Conservation (phyloP, 1,140 invertebrate species). For the Pseudachorutes palmiensis region DNA sequence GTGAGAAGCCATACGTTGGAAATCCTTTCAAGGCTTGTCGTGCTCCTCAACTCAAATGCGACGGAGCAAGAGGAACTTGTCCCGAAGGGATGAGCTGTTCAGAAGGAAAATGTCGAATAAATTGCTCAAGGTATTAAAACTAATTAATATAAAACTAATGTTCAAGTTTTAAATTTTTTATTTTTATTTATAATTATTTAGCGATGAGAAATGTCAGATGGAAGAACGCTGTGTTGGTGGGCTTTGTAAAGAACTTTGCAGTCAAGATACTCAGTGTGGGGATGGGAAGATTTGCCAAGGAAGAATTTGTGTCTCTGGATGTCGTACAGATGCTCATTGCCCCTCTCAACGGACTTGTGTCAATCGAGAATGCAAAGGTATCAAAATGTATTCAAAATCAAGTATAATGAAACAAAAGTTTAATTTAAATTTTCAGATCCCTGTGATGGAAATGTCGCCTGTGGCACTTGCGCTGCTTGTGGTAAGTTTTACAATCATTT, state of each 20-base stretch:
- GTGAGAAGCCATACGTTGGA: constrained; percentile 75
- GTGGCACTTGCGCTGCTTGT: background rate
- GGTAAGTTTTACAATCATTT: background rate
- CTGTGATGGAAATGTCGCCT: background rate
- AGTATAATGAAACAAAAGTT: too few species aligned
- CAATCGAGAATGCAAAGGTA: constrained; percentile 53
- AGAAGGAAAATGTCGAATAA: constrained; percentile 70
- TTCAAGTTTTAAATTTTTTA: too few species aligned
- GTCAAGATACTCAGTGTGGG: background rate
- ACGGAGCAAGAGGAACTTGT: constrained; percentile 47
- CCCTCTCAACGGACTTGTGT: constrained; percentile 50
- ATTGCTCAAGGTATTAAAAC: constrained; percentile 60
- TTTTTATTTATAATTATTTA: too few species aligned
- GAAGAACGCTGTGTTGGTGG: background rate
- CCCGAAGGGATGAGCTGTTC: constrained; percentile 74
- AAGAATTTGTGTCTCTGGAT: constrained; percentile 26
- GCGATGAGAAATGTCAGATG: background rate
- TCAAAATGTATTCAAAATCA: background rate
- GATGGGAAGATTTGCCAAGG: background rate
- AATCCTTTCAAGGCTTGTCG: constrained; percentile 65
- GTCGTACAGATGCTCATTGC: constrained; percentile 25
- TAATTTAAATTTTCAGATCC: background rate
- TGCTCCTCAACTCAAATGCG: constrained; percentile 44
- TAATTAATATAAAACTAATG: too few species aligned
- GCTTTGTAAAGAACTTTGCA: background rate